Conservation (phyloP, 2,888 invertebrate species). For the Dinocampus coccinellae region DNA sequence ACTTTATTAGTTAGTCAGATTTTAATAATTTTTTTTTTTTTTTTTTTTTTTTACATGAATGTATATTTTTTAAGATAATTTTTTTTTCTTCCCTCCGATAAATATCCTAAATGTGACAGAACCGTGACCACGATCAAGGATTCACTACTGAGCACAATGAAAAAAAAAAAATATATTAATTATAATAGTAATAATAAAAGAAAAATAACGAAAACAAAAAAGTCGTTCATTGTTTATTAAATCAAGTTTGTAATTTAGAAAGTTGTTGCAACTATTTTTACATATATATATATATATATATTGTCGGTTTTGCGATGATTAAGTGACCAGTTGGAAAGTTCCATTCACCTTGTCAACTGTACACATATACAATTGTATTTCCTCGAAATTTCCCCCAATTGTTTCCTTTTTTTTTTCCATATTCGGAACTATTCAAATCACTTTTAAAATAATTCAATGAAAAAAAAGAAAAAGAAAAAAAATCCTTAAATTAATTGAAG, state of each 20-base stretch:
- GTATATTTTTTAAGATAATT: not conserved
- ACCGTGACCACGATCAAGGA: not conserved
- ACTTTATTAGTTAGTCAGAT: too few relatives aligned
- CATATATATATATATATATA: not conserved
- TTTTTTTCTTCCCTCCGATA: not conserved
- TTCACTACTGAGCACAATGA: not conserved
- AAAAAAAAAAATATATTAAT: not conserved
- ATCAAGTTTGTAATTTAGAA: conserved; percentile 34
- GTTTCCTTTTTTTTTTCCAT: not conserved
- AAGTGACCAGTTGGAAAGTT: conserved; percentile 38
- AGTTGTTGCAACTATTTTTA: conserved; percentile 23
- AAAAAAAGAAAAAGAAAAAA: too few relatives aligned
- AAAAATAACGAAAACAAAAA: not conserved
- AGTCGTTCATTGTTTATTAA: not conserved
- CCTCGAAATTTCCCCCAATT: not conserved
- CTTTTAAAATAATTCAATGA: not conserved
- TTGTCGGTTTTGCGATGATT: conserved; percentile 17
- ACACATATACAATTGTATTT: not conserved
- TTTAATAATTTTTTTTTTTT: too few relatives aligned
- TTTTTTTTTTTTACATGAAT: not conserved
- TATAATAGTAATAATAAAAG: not conserved
- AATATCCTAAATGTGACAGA: not conserved
- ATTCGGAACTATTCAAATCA: not conserved
- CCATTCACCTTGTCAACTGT: conserved; percentile 34
- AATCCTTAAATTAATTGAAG: not conserved